A percentile compares a stretch with the other conserved stretches of the same genome.
Conservation (phyloP, 2,113 vertebrate genomes). For the Serinus canaria region DNA sequence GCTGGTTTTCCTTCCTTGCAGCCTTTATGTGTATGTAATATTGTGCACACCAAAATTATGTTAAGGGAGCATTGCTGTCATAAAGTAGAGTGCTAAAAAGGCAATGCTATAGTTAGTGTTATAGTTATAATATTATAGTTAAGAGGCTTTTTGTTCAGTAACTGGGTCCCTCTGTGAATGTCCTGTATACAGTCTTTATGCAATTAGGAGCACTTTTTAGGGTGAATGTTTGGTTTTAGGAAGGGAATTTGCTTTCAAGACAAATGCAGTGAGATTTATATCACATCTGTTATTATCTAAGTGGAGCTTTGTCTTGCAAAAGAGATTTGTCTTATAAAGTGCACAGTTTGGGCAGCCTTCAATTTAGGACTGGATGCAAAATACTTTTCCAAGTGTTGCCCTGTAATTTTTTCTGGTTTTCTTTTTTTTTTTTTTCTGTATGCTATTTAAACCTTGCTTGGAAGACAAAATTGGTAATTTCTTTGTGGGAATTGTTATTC, state of each 20-base stretch:
- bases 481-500: not conserved
- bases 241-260: conserved; percentile 14
- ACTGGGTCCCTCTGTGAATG: not conserved
- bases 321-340: not conserved
- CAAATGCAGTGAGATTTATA: conserved; percentile 12
- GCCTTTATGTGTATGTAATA: not conserved
- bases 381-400: not conserved
- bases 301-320: not conserved
- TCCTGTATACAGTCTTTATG: not conserved
- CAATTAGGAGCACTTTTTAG: conserved; percentile 17
- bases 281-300: conserved; percentile 19
- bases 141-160: not conserved
- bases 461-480: conserved; percentile 17
- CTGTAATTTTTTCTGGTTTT: not conserved
- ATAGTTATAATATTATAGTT: not conserved
- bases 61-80: not conserved
- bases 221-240: not conserved
- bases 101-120: not conserved
- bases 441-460: not conserved
- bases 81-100: not conserved
- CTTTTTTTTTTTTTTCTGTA: not conserved
- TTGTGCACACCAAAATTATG: not conserved
- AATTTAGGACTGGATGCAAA: not conserved
- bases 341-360: not conserved
- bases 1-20: not conserved